Evolutionary conservation across 2,797 vertebrate genomes (phyloP), one percentile per base, ranked within the genome.

Genomic region (Microcaecilia unicolor): DNA sequence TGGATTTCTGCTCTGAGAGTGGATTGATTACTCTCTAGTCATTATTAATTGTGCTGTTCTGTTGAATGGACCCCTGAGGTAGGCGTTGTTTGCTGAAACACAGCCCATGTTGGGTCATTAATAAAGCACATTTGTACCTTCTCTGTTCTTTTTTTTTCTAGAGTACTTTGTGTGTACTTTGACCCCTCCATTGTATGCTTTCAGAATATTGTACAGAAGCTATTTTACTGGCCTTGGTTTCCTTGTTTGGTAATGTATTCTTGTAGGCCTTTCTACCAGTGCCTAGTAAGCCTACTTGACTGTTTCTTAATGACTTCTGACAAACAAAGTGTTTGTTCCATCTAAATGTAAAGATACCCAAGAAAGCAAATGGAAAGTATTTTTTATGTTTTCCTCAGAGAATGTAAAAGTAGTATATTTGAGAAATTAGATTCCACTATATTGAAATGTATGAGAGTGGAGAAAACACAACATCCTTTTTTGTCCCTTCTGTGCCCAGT

Each of bases 321-420:
- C 77, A 79, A 75, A 67, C 52, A 49, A 51, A 38, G 62, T 70
- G 64, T 73, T 78, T 72, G 48, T 74, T 75, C 60, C 57, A 82
- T 87, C 63, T 81, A 88, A 88, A 89, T 87, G 87, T 84, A 88
- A 89, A 83, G 65, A 45, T 80, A 70, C 70, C 76, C 48, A 64
- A 72, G 59, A 65, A 64, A 61, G 57, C 59, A 69, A 87, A 89
- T 87, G 72, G 78, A 84, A 88, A 77, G 80, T 81, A 64, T 91
- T 88, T 86, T 81, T 83, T 42, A 65, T 55, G 58, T 81, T 76
- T 85, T 84, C 73, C 64, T 86, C 68, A 58, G 84, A 86, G 85
- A 85, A 61, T 80, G 74, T 80, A 68, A 71, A 81, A 78, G 61
- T 53, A 67, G 70, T 77, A 63, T 79, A 76, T 69, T 70, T 61